A percentile compares a stretch with the other conserved stretches of the same genome.
These are phyloP conservation scores for Bubalus kerabau DNA, from an alignment of 2,113 vertebrate genomes.

Conservation along the genomic window DNA sequence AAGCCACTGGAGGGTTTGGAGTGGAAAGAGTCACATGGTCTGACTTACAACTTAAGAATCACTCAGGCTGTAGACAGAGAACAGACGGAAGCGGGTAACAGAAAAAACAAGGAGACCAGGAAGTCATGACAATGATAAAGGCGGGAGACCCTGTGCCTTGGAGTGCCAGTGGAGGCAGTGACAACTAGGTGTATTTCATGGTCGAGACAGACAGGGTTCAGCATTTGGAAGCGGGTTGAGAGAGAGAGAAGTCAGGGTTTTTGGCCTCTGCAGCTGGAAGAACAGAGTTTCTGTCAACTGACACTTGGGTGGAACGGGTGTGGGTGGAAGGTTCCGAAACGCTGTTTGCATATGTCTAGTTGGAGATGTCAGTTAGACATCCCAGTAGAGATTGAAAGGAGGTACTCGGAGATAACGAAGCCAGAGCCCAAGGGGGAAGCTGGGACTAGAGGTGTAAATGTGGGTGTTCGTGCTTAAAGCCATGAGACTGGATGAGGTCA, in stretches of 20 bases:
- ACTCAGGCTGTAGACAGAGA: neutral
- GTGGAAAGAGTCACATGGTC: neutral
- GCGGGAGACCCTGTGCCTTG: neutral
- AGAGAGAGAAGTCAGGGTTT: neutral
- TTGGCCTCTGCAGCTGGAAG: neutral
- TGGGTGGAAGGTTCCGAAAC: neutral
- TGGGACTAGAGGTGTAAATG: neutral
- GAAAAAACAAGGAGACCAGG: neutral
- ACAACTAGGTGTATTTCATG: neutral
- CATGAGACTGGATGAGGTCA: conserved; percentile 29
- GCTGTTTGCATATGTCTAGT: neutral
- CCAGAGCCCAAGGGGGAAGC: neutral
- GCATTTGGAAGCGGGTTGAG: neutral
- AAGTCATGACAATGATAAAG: neutral
- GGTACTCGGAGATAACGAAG: neutral
- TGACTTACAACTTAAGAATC: neutral
- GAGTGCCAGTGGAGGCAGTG: neutral
- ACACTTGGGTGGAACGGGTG: neutral
- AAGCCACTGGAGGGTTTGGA: neutral
- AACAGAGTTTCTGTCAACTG: neutral
- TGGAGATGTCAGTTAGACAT: neutral
- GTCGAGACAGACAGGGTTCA: neutral
- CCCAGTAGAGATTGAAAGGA: neutral
- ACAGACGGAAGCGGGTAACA: neutral
- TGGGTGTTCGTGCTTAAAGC: conserved; percentile 9